A percentile compares a stretch with the other conserved stretches of the same genome.
Conservation (phyloP, 2,888 invertebrate genomes). For the Tenthredo amoena region DNA sequence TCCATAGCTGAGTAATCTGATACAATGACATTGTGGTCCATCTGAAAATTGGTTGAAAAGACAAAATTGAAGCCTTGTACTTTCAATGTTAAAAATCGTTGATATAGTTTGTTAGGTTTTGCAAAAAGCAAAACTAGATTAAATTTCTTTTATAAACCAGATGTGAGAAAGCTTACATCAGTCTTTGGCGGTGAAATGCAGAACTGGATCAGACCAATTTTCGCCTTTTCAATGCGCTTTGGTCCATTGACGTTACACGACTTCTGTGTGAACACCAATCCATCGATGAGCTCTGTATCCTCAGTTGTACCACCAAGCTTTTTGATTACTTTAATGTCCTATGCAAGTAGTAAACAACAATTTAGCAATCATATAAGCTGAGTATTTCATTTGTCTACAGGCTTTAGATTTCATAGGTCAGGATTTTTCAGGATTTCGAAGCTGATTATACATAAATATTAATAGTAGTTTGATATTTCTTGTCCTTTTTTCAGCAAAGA, state of each 20-base stretch:
- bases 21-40: slow-evolving; percentile 97
- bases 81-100: neutral
- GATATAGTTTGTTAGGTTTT: slow-evolving; percentile 26
- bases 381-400: slow-evolving; percentile 18
- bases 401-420: neutral
- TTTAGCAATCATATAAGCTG: slow-evolving; percentile 23
- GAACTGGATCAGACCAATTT: slow-evolving; percentile 99
- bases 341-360: slow-evolving; percentile 54
- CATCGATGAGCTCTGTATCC: slow-evolving; percentile 97
- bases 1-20: slow-evolving; percentile 99
- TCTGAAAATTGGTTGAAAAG: slow-evolving; percentile 79
- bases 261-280: slow-evolving; percentile 96
- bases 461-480: neutral
- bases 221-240: slow-evolving; percentile 96
- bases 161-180: slow-evolving; percentile 84
- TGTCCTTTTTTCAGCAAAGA: neutral
- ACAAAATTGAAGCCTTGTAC: slow-evolving; percentile 6
- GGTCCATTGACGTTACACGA: slow-evolving; percentile 95
- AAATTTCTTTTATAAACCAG: slow-evolving; percentile 57
- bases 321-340: slow-evolving; percentile 97
- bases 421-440: neutral
- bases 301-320: slow-evolving; percentile 98
- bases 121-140: neutral
- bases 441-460: neutral
- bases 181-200: slow-evolving; percentile 99